phyloP scores from a whole-genome alignment of 2,113 vertebrate genomes.

The Pterophyllum scalare region DNA sequence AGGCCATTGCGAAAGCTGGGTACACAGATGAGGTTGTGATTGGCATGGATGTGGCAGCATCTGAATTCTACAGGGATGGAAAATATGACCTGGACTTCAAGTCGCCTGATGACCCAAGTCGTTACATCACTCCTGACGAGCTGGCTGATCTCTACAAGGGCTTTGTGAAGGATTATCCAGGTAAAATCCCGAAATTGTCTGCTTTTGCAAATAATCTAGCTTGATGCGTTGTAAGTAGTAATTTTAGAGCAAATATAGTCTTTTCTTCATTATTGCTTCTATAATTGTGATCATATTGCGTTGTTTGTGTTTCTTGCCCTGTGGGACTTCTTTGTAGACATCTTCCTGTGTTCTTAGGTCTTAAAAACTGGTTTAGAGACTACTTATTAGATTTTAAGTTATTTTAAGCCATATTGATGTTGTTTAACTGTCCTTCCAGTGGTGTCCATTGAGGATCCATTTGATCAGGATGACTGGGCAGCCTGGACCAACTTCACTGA shows the following conservation, averaged over 20 bases:
- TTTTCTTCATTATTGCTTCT: neutral
- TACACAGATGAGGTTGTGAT: constrained; percentile 93
- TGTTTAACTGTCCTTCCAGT: constrained; percentile 75
- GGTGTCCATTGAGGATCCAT: constrained; percentile 97
- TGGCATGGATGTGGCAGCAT: constrained; percentile 97
- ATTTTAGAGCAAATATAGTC: neutral
- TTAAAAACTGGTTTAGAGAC: no score
- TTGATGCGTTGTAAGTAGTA: neutral
- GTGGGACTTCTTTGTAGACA: neutral
- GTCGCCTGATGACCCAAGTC: constrained; percentile 90
- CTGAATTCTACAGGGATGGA: constrained; percentile 90
- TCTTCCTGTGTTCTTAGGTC: no score
- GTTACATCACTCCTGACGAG: constrained; percentile 89
- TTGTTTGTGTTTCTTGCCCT: neutral
- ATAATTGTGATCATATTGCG: neutral
- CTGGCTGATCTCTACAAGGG: constrained; percentile 92
- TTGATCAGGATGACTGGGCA: constrained; percentile 96
- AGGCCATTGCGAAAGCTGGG: constrained; percentile 90
- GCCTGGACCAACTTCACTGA: constrained; percentile 93
- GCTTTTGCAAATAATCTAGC: neutral
- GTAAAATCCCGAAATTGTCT: constrained; percentile 63
- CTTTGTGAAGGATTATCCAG: constrained; percentile 92
- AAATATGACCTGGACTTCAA: constrained; percentile 99
- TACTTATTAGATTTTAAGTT: neutral
- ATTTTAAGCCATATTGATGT: neutral